phyloP scores from a whole-genome alignment of 2,113 vertebrate genomes.

The Aleadryas rufinucha region DNA sequence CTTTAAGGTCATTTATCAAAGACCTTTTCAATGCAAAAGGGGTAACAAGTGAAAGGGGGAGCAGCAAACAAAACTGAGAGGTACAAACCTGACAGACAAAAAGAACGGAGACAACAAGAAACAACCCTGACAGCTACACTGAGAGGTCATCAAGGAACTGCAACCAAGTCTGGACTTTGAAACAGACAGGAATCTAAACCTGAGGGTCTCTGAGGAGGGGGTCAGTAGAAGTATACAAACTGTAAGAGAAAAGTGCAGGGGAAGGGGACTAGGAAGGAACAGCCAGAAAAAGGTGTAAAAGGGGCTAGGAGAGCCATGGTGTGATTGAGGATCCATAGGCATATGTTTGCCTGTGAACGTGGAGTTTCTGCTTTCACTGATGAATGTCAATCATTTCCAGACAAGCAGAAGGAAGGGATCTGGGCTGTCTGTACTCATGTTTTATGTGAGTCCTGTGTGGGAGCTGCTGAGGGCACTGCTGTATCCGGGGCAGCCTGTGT shows the following conservation, averaged over 20 bases:
- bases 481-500: background rate
- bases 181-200: background rate
- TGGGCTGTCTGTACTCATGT: background rate
- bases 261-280: background rate
- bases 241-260: background rate
- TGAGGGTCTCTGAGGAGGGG: background rate
- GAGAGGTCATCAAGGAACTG: background rate
- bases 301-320: background rate
- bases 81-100: background rate
- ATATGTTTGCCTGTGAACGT: fast-evolving
- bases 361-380: background rate
- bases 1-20: background rate
- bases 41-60: background rate
- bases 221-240: background rate
- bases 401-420: background rate
- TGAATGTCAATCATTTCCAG: background rate
- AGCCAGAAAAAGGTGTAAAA: background rate
- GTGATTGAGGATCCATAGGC: background rate
- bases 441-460: background rate
- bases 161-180: background rate
- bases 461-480: background rate
- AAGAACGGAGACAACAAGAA: background rate
- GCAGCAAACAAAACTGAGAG: background rate
- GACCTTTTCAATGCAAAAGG: background rate
- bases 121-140: background rate